phyloP scores from a whole-genome alignment of 2,113 vertebrate species.

The Uropsilus gracilis region DNA sequence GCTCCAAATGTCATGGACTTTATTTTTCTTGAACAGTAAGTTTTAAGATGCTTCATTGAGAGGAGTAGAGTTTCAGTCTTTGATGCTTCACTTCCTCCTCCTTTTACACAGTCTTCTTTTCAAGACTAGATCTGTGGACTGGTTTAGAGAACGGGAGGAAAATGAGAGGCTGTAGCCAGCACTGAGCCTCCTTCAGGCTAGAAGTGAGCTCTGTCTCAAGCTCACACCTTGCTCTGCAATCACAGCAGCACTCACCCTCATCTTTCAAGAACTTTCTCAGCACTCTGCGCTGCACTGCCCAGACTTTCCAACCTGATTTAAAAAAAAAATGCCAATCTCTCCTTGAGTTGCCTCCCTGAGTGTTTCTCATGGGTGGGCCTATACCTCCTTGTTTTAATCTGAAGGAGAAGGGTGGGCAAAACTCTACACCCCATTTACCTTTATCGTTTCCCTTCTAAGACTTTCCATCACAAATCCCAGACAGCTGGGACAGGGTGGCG shows the following conservation, averaged over 20 bases:
- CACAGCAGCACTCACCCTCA: neutral
- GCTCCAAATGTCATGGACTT: neutral
- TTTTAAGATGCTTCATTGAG: neutral
- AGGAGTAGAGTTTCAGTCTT: too few species aligned
- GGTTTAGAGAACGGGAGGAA: neutral
- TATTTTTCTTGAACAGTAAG: neutral
- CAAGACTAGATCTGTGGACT: neutral
- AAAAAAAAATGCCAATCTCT: neutral
- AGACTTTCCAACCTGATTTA: neutral
- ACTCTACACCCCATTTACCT: neutral
- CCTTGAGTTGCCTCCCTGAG: neutral
- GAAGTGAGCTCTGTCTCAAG: neutral
- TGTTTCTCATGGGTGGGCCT: neutral
- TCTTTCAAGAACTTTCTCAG: neutral
- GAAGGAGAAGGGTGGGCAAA: neutral
- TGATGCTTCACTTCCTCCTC: neutral
- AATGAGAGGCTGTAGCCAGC: neutral
- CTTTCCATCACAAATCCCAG: neutral
- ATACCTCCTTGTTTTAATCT: neutral
- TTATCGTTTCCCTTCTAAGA: neutral
- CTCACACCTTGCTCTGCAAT: neutral
- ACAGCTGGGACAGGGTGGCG: neutral
- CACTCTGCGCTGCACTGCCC: fast-evolving
- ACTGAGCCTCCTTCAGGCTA: neutral
- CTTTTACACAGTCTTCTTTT: neutral